A percentile compares a stretch with the other conserved stretches of the same genome.
Evolutionary conservation across 2,113 vertebrate genomes (phyloP).

Genomic region (Bubalus kerabau): DNA sequence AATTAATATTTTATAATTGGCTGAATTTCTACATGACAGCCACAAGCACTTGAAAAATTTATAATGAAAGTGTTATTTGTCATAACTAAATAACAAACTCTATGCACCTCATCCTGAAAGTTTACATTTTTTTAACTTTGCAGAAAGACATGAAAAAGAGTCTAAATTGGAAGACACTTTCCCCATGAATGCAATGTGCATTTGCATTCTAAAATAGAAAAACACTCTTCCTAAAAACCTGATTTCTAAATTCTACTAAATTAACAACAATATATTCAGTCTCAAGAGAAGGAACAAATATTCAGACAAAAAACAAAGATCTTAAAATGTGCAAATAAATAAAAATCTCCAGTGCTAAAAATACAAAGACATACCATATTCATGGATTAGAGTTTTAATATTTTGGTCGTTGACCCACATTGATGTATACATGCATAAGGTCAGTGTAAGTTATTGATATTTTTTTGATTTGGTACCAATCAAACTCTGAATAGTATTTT

Average conservation of each 20-base stretch:
- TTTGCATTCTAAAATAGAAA: neutral
- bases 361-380: neutral
- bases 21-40: neutral
- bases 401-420: neutral
- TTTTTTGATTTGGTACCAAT: neutral
- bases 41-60: neutral
- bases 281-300: neutral
- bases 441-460: neutral
- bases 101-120: neutral
- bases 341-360: neutral
- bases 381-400: neutral
- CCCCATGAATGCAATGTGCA: neutral
- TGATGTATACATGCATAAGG: neutral
- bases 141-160: neutral
- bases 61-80: neutral
- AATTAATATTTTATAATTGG: neutral
- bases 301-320: neutral
- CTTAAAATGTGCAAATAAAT: neutral
- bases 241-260: slow-evolving; percentile 11
- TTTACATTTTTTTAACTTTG: neutral
- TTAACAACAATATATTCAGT: neutral
- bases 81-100: neutral
- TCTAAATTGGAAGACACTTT: neutral
- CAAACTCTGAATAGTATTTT: neutral
- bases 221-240: neutral